A percentile compares a stretch with the other conserved stretches of the same genome.
Evolutionary conservation across 2,797 vertebrate genomes (phyloP).

Genomic region (Enteromius viviparus): DNA sequence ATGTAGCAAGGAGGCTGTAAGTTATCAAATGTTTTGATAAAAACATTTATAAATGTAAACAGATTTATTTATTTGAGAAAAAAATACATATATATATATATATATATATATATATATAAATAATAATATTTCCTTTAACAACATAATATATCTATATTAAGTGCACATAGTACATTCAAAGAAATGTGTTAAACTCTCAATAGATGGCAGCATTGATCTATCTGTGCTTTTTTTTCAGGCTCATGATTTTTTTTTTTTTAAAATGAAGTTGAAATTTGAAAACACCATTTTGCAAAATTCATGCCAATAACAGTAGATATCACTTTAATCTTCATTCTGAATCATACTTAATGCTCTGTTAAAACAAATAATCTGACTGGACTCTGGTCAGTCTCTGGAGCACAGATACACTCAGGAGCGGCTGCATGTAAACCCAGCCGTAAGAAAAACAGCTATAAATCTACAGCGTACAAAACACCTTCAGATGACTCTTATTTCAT

Average conservation of each 20-base stretch:
- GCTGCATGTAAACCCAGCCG: background rate
- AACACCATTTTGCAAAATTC: background rate
- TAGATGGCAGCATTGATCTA: conserved; percentile 59
- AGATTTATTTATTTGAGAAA: too few relatives aligned
- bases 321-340: background rate
- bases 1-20: too few relatives aligned
- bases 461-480: background rate
- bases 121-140: too few relatives aligned
- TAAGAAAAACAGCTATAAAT: conserved; percentile 13
- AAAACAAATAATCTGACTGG: background rate
- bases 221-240: background rate
- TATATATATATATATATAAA: too few relatives aligned
- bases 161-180: background rate
- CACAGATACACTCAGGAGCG: background rate
- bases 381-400: background rate
- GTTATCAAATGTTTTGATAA: too few relatives aligned
- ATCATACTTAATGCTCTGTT: background rate
- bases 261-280: background rate
- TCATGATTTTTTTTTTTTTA: background rate
- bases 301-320: background rate
- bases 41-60: too few relatives aligned
- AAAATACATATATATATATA: too few relatives aligned
- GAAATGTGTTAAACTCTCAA: conserved; percentile 3
- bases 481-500: background rate
- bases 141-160: background rate